A percentile compares a stretch with the other conserved stretches of the same genome.
These are phyloP conservation scores for Menidia beryllina DNA, from an alignment of 2,113 vertebrate genomes.

Conservation along the genomic window DNA sequence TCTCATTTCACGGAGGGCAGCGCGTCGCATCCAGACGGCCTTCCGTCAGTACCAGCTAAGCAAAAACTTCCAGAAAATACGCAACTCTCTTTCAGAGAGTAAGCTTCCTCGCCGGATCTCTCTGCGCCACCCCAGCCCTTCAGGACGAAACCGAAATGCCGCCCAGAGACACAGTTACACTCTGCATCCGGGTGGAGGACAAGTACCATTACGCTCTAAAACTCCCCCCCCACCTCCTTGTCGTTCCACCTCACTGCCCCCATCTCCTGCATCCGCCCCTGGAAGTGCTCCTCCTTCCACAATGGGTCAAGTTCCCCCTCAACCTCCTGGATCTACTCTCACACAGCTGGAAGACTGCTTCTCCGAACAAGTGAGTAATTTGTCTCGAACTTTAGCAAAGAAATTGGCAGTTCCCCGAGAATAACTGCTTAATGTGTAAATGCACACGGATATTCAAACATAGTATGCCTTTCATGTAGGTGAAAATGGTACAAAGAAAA, in stretches of 20 bases:
- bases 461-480: neutral
- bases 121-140: constrained; percentile 86
- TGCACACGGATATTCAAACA: neutral
- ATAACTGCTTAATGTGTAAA: neutral
- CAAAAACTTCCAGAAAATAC: constrained; percentile 99
- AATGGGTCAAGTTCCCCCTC: constrained; percentile 26
- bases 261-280: constrained; percentile 83
- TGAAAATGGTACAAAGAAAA: no score
- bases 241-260: constrained; percentile 90
- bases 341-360: constrained; percentile 98
- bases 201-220: constrained; percentile 74
- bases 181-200: constrained; percentile 71
- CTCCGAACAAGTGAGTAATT: constrained; percentile 88
- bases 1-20: constrained; percentile 93
- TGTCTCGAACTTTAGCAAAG: no score
- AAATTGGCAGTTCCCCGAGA: no score
- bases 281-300: constrained; percentile 7
- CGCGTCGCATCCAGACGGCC: constrained; percentile 97
- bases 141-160: constrained; percentile 56
- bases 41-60: constrained; percentile 99
- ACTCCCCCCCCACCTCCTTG: constrained; percentile 81
- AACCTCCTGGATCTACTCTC: constrained; percentile 77
- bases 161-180: constrained; percentile 78
- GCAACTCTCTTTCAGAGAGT: constrained; percentile 96
- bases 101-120: constrained; percentile 95